Evolutionary conservation across 1,140 invertebrate species (phyloP).

Genomic region (Drosophila oshimai): DNA sequence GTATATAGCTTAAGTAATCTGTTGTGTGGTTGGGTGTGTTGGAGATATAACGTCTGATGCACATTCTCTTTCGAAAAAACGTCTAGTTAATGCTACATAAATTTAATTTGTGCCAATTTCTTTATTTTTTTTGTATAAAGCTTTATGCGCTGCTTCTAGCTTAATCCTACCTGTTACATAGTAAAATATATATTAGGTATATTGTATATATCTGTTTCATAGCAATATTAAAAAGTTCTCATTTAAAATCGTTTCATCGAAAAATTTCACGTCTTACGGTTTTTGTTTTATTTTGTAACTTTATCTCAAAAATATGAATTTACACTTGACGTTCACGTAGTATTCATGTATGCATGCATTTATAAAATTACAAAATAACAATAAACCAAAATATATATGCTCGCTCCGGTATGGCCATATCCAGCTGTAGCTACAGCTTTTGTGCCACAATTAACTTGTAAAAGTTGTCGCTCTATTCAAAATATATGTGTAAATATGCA

Average conservation of each 20-base stretch:
- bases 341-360: constrained; percentile 41
- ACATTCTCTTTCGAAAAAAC: constrained; percentile 18
- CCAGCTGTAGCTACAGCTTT: constrained; percentile 10
- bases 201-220: constrained; percentile 39
- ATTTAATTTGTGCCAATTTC: constrained; percentile 39
- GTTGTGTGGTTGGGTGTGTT: constrained; percentile 25
- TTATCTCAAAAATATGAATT: constrained; percentile 71
- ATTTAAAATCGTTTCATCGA: constrained; percentile 60
- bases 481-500: constrained; percentile 55
- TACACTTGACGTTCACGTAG: constrained; percentile 52
- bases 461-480: constrained; percentile 71
- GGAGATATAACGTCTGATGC: constrained; percentile 24
- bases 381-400: constrained; percentile 55
- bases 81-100: constrained; percentile 33
- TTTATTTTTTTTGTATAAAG: constrained; percentile 44
- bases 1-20: constrained; percentile 43
- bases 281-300: constrained; percentile 37
- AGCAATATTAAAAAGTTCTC: constrained; percentile 43
- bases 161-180: constrained; percentile 41
- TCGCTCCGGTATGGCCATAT: constrained; percentile 38
- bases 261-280: constrained; percentile 52
- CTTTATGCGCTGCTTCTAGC: constrained; percentile 52
- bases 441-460: constrained; percentile 50
- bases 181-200: constrained; percentile 64
- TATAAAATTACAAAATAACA: constrained; percentile 75